Conservation (phyloP, 1,140 invertebrate species). For the Phthorimaea operculella region DNA sequence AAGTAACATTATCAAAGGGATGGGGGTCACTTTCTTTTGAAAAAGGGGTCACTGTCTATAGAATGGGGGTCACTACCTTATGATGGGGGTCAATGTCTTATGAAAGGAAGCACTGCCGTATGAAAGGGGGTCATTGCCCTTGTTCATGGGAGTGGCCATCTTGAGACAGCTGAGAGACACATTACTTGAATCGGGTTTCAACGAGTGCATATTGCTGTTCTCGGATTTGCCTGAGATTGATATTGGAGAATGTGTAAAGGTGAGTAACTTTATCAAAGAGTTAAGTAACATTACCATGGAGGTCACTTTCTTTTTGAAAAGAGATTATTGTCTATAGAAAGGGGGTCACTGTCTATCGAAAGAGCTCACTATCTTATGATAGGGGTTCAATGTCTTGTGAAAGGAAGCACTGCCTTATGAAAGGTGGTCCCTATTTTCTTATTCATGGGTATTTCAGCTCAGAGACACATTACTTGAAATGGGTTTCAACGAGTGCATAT, state of each 20-base stretch:
- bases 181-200: conserved; percentile 90
- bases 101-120: conserved; percentile 96
- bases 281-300: too few relatives aligned
- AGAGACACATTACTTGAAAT: conserved; percentile 85
- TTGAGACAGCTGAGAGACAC: conserved; percentile 88
- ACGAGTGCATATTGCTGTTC: conserved; percentile 97
- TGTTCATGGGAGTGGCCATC: conserved; percentile 95
- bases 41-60: too few relatives aligned
- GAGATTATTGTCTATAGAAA: too few relatives aligned
- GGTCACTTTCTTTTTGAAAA: too few relatives aligned
- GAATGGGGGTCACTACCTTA: too few relatives aligned
- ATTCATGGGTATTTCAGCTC: conserved; percentile 94
- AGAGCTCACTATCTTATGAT: too few relatives aligned
- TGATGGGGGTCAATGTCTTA: too few relatives aligned
- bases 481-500: conserved; percentile 97
- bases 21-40: too few relatives aligned
- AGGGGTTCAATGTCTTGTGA: too few relatives aligned
- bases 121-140: conserved; percentile 92
- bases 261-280: conserved; percentile 20
- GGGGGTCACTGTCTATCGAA: too few relatives aligned
- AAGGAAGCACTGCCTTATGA: conserved; percentile 96
- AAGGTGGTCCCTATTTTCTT: conserved; percentile 95
- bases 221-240: conserved; percentile 98
- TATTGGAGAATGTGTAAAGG: conserved; percentile 90
- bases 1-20: too few relatives aligned